Conservation (phyloP, 2,888 invertebrate species). For the Tenthredo scrophulariae region DNA sequence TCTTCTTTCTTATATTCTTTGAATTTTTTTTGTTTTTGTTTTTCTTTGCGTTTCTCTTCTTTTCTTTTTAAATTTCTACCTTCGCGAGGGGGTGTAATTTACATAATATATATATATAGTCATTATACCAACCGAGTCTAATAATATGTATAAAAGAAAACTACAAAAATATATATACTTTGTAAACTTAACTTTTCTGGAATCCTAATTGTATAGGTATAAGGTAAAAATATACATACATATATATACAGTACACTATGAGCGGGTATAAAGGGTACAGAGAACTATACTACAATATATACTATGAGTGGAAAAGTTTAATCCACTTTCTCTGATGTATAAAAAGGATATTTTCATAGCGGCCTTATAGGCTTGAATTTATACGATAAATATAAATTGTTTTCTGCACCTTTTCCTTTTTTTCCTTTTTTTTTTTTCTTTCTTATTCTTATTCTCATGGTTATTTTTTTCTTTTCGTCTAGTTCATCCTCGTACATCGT, state of each 20-base stretch:
- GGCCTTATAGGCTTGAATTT: neutral
- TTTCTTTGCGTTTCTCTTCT: neutral
- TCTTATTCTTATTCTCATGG: neutral
- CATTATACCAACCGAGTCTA: constrained; percentile 1
- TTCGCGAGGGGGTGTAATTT: neutral
- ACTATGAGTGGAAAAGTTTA: constrained; percentile 23
- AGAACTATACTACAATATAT: neutral
- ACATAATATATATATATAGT: neutral
- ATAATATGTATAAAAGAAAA: constrained; percentile 15
- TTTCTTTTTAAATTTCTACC: neutral
- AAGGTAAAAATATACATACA: neutral
- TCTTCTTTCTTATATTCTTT: neutral
- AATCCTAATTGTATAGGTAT: neutral
- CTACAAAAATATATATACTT: neutral
- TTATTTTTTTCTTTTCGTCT: neutral
- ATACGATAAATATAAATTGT: constrained; percentile 24
- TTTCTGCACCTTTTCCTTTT: neutral
- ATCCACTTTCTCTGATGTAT: constrained; percentile 30
- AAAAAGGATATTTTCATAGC: neutral
- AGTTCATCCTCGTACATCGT: neutral
- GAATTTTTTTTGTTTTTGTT: neutral
- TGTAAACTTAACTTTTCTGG: constrained; percentile 2
- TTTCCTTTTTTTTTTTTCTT: neutral
- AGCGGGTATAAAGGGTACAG: neutral
- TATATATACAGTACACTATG: neutral